Evolutionary conservation across 2,113 vertebrate species (phyloP).

Genomic region (Trogon melanurus): DNA sequence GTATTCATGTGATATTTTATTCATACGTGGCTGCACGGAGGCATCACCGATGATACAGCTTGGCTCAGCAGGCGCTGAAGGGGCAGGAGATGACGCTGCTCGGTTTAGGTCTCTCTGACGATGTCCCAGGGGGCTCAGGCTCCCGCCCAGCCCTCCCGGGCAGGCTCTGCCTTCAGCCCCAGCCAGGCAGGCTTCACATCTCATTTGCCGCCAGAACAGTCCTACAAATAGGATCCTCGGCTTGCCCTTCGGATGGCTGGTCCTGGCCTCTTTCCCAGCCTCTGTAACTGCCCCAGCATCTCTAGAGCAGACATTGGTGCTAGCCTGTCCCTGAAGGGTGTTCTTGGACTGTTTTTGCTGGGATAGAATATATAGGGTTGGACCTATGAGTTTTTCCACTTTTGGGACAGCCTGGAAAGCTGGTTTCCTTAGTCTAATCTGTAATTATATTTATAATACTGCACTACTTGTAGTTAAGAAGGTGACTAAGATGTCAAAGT

Average conservation of each 20-base stretch:
- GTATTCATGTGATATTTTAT: conserved; percentile 14
- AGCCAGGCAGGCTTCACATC: background rate
- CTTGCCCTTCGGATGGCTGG: background rate
- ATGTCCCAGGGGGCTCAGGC: rapidly evolving
- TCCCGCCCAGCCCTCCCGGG: background rate
- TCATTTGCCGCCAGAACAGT: background rate
- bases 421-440: background rate
- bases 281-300: background rate
- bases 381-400: background rate
- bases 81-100: background rate
- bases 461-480: background rate
- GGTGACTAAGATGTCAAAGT: background rate
- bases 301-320: background rate
- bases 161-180: background rate
- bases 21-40: background rate
- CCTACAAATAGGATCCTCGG: background rate
- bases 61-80: background rate
- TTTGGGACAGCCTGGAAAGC: background rate
- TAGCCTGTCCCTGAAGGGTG: background rate
- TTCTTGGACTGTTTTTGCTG: background rate
- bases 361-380: background rate
- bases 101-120: background rate
- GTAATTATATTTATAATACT: background rate
- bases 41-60: background rate
- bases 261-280: background rate